Percentiles rank a stretch among this genome's conserved stretches.
Evolutionary conservation across 2,113 vertebrate genomes (phyloP).

Genomic region (Myiopsitta monachus): DNA sequence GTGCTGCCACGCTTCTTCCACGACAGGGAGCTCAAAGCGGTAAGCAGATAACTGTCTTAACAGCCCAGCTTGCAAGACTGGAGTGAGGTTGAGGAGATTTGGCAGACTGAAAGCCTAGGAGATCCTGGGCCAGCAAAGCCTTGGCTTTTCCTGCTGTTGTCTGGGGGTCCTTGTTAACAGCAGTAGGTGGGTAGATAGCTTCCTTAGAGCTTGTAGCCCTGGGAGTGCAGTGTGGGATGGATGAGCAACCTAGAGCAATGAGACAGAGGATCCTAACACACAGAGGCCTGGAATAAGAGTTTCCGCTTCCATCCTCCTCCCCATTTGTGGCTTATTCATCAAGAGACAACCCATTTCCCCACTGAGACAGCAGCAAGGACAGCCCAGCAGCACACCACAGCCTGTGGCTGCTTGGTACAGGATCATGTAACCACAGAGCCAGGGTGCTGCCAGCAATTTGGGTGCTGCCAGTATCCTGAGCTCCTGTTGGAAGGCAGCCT

Average conservation of each 20-base stretch:
- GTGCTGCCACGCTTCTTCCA: conserved; percentile 91
- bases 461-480: not conserved
- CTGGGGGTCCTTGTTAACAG: not conserved
- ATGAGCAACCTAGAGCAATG: not conserved
- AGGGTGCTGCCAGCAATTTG: not conserved
- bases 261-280: not conserved
- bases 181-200: not conserved
- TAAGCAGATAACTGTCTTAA: conserved; percentile 67
- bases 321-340: not conserved
- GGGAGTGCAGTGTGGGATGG: not conserved
- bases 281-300: not conserved
- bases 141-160: not conserved
- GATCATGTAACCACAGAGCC: not conserved
- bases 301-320: not conserved
- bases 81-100: not conserved
- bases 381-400: not conserved
- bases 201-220: not conserved
- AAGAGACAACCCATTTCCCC: not conserved
- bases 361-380: not conserved
- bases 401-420: not conserved
- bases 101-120: not conserved
- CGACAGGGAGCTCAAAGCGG: conserved; percentile 93
- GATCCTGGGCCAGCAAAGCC: not conserved
- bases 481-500: not conserved
- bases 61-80: not conserved